phyloP scores from a whole-genome alignment of 2,797 vertebrate genomes.

The Orientallactaga sibirica region DNA sequence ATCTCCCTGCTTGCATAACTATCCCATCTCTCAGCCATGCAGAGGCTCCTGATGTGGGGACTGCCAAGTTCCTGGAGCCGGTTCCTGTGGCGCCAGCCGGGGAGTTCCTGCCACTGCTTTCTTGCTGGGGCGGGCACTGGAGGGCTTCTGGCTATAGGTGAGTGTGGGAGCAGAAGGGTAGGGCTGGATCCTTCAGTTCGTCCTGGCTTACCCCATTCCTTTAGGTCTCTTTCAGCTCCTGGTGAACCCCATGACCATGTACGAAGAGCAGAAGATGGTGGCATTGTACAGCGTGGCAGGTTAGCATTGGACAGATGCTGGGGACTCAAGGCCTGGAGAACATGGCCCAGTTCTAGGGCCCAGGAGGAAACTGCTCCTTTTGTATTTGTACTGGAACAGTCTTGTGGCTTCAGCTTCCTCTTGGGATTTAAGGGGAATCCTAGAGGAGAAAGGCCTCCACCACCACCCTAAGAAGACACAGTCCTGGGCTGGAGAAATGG shows the following conservation, averaged over 20 bases:
- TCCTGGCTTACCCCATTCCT: not conserved
- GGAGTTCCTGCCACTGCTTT: constrained; percentile 81
- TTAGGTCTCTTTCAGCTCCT: constrained; percentile 86
- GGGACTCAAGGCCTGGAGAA: not conserved
- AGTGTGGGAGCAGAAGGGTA: constrained; percentile 56
- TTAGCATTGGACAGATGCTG: constrained; percentile 59
- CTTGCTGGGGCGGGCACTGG: constrained; percentile 86
- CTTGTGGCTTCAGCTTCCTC: not conserved
- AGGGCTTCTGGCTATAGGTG: constrained; percentile 89
- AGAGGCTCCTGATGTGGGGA: constrained; percentile 72
- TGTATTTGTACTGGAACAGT: not conserved
- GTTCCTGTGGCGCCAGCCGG: constrained; percentile 88
- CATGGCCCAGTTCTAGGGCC: not conserved
- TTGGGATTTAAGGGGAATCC: too few relatives aligned
- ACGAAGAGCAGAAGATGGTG: constrained; percentile 72
- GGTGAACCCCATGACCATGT: constrained; percentile 84
- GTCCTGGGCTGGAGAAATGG: not conserved
- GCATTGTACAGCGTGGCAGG: constrained; percentile 68
- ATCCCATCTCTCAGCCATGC: constrained; percentile 84
- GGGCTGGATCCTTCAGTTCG: not conserved
- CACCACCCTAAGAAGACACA: not conserved
- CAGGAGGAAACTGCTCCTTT: not conserved
- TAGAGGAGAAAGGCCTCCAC: not conserved
- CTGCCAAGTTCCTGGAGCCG: constrained; percentile 84
- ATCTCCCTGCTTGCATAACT: not conserved